Conservation (phyloP, 1,140 invertebrate species). For the Drosophila punjabiensis region DNA sequence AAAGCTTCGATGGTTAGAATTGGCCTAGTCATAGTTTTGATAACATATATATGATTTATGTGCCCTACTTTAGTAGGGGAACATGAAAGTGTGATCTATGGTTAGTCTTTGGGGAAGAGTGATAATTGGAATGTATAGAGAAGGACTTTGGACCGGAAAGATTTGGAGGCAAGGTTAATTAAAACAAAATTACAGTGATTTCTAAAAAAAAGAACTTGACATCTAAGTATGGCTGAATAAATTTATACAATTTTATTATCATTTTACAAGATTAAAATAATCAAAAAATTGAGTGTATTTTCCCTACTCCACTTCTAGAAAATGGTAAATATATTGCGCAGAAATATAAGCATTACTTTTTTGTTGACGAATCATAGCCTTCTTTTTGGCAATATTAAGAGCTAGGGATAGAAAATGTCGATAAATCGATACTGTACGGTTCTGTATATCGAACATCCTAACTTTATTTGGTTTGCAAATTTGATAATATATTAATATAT, state of each 20-base stretch:
- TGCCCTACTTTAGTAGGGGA: neutral
- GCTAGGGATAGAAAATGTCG: neutral
- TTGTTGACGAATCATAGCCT: neutral
- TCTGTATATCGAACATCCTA: neutral
- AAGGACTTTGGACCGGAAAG: neutral
- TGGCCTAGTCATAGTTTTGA: constrained; percentile 24
- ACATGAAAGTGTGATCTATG: constrained; percentile 9
- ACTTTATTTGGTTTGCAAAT: neutral
- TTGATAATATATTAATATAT: neutral
- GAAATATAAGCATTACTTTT: neutral
- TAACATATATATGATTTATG: constrained; percentile 20
- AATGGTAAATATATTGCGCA: neutral
- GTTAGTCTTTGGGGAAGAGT: neutral
- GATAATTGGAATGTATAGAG: neutral
- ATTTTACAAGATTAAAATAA: neutral
- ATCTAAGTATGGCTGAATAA: too few relatives aligned
- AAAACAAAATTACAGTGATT: neutral
- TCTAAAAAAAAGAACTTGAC: neutral
- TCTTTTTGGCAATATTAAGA: neutral
- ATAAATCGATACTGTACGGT: neutral
- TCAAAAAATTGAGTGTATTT: neutral
- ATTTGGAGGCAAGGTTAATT: too few relatives aligned
- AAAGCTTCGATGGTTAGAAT: constrained; percentile 18
- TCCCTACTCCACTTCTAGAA: too few relatives aligned
- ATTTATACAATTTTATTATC: neutral